These are phyloP conservation scores for Branchipolynoe longqiensis DNA, from an alignment of 2,888 invertebrate genomes.

Conservation along the genomic window DNA sequence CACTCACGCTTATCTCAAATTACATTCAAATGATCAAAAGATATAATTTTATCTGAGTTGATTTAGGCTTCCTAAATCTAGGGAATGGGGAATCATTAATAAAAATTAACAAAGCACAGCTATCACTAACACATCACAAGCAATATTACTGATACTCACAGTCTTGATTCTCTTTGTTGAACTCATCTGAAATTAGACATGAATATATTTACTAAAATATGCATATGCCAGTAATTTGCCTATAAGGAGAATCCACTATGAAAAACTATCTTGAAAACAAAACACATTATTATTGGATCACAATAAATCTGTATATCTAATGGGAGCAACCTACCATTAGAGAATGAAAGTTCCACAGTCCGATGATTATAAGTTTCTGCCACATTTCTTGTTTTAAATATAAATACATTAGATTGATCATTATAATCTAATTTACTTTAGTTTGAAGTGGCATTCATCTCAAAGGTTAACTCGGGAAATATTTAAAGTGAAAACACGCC, in stretches of 20 bases:
- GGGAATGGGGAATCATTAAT: not conserved
- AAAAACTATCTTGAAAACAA: not conserved
- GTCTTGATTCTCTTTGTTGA: not conserved
- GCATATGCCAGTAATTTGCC: no score
- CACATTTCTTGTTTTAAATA: no score
- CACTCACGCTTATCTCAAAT: no score
- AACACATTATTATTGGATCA: not conserved
- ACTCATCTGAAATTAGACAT: not conserved
- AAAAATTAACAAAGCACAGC: not conserved
- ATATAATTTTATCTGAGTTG: not conserved
- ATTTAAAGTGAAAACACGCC: no score
- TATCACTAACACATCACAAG: not conserved
- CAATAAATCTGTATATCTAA: not conserved
- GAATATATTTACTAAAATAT: not conserved
- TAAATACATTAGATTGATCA: no score
- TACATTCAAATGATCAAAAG: not conserved
- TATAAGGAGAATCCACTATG: no score
- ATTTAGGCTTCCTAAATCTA: not conserved
- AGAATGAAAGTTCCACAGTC: not conserved
- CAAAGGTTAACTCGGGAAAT: no score
- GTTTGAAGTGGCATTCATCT: no score
- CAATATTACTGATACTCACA: not conserved
- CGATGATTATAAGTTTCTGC: no score
- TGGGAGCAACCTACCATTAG: not conserved
- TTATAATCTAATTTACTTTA: no score